A percentile compares a stretch with the other conserved stretches of the same genome.
Conservation (phyloP, 2,797 vertebrate genomes). For the Gymnothorax reevesii region DNA sequence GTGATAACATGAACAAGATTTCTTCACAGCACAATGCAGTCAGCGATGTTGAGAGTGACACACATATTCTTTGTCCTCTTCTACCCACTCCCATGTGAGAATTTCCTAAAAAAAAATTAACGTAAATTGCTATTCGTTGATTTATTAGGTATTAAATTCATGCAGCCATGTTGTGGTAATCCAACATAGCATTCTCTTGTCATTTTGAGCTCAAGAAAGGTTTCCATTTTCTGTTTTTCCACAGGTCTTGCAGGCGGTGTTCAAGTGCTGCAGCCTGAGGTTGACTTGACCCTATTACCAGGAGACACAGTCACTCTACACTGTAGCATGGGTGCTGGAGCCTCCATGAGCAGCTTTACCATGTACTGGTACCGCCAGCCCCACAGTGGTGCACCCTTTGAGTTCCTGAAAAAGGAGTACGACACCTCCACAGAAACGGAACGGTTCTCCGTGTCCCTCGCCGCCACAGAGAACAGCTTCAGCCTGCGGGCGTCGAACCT, state of each 20-base stretch:
- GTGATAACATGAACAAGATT: background rate
- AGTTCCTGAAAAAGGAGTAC: slow-evolving; percentile 51
- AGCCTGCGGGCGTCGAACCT: slow-evolving; percentile 50
- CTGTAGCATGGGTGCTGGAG: slow-evolving; percentile 52
- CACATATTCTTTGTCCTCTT: slow-evolving; percentile 37
- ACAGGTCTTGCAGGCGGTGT: slow-evolving; percentile 41
- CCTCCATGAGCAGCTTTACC: slow-evolving; percentile 54
- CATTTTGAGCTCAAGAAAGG: background rate
- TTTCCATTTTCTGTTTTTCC: background rate
- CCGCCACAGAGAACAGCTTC: slow-evolving; percentile 51
- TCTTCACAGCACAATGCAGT: background rate
- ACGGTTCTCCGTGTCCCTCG: slow-evolving; percentile 25
- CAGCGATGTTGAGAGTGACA: background rate
- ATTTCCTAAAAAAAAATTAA: background rate
- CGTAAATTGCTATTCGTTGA: background rate
- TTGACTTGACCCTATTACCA: background rate
- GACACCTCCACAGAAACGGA: background rate
- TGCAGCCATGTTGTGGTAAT: background rate
- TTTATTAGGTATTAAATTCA: background rate
- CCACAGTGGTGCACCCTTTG: slow-evolving; percentile 25
- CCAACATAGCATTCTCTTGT: background rate
- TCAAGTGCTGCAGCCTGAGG: slow-evolving; percentile 38
- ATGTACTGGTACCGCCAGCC: slow-evolving; percentile 67
- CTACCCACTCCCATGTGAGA: slow-evolving; percentile 44
- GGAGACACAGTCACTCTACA: slow-evolving; percentile 34